phyloP scores from a whole-genome alignment of 2,888 invertebrate genomes.

The Ecliptopera silaceata region DNA sequence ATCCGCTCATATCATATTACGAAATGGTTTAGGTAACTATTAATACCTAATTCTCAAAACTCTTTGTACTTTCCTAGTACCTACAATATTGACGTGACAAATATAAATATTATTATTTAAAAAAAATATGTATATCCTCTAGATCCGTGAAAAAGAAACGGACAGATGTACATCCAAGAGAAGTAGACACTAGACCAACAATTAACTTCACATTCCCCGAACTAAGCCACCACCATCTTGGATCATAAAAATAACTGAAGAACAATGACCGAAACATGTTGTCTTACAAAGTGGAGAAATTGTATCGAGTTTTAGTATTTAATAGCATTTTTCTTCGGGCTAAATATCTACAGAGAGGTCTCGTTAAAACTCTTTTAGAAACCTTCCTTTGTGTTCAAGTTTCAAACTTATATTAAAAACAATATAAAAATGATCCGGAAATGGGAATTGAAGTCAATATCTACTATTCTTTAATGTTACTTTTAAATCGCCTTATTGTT shows the following conservation, averaged over 20 bases:
- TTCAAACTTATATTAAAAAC: slow-evolving; percentile 3
- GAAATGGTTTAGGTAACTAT: too few species aligned
- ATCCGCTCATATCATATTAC: too few species aligned
- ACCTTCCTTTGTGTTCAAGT: slow-evolving; percentile 9
- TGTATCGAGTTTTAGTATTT: background rate
- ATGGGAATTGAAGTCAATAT: slow-evolving; percentile 8
- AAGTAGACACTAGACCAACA: background rate
- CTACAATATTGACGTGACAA: too few species aligned
- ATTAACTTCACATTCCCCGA: background rate
- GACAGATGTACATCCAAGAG: background rate
- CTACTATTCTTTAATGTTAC: too few species aligned
- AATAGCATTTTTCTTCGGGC: background rate
- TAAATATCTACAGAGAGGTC: background rate
- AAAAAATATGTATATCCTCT: too few species aligned
- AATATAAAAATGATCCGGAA: slow-evolving; percentile 4
- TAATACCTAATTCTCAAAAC: too few species aligned
- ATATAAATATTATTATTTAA: too few species aligned
- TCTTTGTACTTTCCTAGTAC: too few species aligned
- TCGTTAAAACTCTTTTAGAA: slow-evolving; percentile 2
- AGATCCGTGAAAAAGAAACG: background rate
- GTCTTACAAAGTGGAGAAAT: background rate
- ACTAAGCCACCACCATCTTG: background rate
- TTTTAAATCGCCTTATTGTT: too few species aligned
- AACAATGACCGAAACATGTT: background rate
- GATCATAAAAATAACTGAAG: too few species aligned